These are phyloP conservation scores for Dioctria linearis DNA, from an alignment of 2,888 invertebrate species.

Conservation along the genomic window DNA sequence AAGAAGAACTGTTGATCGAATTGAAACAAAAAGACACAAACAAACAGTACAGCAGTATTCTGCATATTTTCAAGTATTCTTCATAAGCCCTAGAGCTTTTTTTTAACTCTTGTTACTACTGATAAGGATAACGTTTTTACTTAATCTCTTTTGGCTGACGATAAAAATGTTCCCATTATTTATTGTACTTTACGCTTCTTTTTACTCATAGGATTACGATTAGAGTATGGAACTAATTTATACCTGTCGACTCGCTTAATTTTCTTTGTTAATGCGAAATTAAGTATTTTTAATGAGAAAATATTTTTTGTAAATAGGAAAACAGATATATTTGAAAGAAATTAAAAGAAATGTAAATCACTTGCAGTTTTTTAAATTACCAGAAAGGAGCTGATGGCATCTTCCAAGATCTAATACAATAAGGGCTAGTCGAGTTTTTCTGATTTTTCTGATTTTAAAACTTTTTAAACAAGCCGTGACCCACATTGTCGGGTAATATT, in stretches of 20 bases:
- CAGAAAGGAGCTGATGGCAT: too few relatives aligned
- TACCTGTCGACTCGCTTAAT: not conserved
- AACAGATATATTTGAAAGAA: conserved; percentile 17
- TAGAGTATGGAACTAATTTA: conserved; percentile 15
- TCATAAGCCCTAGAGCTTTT: not conserved
- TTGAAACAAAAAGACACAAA: conserved; percentile 28
- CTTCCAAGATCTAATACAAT: too few relatives aligned
- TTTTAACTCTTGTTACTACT: not conserved
- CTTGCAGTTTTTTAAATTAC: too few relatives aligned
- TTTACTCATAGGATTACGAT: conserved; percentile 31
- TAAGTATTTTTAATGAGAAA: conserved; percentile 3
- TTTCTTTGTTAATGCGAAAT: not conserved
- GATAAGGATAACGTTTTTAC: not conserved
- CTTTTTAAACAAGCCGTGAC: too few relatives aligned
- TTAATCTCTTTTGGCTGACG: conserved; percentile 12
- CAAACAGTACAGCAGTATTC: conserved; percentile 40
- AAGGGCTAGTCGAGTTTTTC: too few relatives aligned
- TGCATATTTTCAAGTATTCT: conserved; percentile 47
- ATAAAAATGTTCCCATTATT: conserved; percentile 18
- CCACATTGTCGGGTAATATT: too few relatives aligned
- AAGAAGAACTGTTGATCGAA: not conserved
- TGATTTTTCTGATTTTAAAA: too few relatives aligned
- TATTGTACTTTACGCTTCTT: conserved; percentile 25
- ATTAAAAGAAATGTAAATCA: not conserved
- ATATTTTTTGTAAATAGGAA: conserved; percentile 40